phyloP scores from a whole-genome alignment of 2,888 invertebrate genomes.

The Cephus nigrinus region DNA sequence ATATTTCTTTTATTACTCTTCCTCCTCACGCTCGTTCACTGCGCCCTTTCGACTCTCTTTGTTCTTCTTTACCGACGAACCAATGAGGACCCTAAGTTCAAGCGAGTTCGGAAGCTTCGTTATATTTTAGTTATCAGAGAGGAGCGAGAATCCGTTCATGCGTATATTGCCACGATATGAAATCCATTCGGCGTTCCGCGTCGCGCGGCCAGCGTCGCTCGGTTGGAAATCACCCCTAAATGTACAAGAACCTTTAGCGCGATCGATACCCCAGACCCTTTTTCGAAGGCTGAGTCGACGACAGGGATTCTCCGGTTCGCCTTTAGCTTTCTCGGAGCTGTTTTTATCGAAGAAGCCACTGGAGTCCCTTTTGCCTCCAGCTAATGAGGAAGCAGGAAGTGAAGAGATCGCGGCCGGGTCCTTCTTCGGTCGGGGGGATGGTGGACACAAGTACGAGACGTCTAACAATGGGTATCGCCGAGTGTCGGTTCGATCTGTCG shows the following conservation, averaged over 20 bases:
- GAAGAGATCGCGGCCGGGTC: not conserved
- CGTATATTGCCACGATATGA: not conserved
- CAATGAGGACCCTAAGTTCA: not conserved
- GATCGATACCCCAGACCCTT: conserved; percentile 4
- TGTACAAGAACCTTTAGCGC: not conserved
- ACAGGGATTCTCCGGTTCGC: not conserved
- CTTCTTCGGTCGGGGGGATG: no score
- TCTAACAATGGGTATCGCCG: not conserved
- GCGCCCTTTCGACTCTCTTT: not conserved
- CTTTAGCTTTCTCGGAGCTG: not conserved
- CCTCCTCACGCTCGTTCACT: not conserved
- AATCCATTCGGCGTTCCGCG: not conserved
- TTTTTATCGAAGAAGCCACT: not conserved
- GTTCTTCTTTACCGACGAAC: not conserved
- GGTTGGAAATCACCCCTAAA: not conserved
- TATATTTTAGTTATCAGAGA: not conserved
- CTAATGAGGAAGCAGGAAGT: not conserved
- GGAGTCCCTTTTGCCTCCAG: not conserved
- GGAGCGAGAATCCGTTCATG: not conserved
- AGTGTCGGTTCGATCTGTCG: not conserved
- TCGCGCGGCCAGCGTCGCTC: not conserved
- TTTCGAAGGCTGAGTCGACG: not conserved
- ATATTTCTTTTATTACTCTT: not conserved
- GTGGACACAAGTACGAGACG: not conserved
- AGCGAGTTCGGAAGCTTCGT: not conserved